A percentile compares a stretch with the other conserved stretches of the same genome.
Conservation (phyloP, 92 coral and sea anemone genomes). For the Pocillopora grandis region DNA sequence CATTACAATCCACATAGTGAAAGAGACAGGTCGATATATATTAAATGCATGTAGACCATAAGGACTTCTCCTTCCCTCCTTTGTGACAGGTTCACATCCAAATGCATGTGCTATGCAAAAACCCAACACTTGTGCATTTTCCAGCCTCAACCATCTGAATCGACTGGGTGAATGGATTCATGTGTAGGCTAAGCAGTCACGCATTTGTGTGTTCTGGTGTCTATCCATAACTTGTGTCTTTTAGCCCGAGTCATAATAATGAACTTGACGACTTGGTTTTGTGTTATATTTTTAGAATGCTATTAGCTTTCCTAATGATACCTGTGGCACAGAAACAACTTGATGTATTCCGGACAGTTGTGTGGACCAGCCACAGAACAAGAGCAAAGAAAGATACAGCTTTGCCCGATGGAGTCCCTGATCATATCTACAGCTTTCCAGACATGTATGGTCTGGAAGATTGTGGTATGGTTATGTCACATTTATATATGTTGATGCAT, state of each 20-base stretch:
- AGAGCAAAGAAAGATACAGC: slow-evolving; percentile 27
- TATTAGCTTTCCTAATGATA: slow-evolving; percentile 2
- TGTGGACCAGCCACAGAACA: slow-evolving; percentile 33
- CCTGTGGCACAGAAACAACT: slow-evolving; percentile 1
- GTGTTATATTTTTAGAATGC: neutral
- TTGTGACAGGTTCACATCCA: too few relatives aligned
- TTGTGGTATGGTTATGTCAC: slow-evolving; percentile 8
- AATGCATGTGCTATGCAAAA: too few relatives aligned
- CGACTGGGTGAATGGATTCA: too few relatives aligned
- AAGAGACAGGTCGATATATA: neutral
- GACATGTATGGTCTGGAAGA: slow-evolving; percentile 17
- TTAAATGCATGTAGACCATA: neutral
- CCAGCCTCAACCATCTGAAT: too few relatives aligned
- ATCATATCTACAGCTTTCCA: slow-evolving; percentile 29
- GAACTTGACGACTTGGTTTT: too few relatives aligned
- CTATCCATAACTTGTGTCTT: too few relatives aligned
- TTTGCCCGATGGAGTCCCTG: slow-evolving; percentile 22
- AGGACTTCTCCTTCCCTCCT: neutral
- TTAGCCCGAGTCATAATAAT: too few relatives aligned
- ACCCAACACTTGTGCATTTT: too few relatives aligned
- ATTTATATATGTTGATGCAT: too few relatives aligned
- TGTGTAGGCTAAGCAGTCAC: too few relatives aligned
- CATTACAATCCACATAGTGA: neutral
- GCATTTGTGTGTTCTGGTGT: too few relatives aligned
- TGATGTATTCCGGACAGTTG: slow-evolving; percentile 6